Base-by-base conservation (phyloP, 2,113 vertebrate species). In the Egretta garzetta region DNA sequence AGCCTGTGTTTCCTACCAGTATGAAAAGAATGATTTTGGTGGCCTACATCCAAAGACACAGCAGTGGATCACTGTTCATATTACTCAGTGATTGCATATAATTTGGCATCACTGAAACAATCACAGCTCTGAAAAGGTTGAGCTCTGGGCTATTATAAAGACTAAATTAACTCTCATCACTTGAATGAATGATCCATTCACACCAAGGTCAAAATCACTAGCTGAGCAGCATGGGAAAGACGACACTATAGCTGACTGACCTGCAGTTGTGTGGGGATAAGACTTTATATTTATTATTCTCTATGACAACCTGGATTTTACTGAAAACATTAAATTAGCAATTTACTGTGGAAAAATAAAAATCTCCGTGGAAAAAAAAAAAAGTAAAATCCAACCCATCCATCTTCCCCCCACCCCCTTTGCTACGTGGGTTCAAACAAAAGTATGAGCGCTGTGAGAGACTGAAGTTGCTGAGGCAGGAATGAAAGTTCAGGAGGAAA, bases 91-190 rank as follows among this genome's bases (percentile, higher is more conserved):
- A 97, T 84, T 97, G 95, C 90, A 95, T 92, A 93, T 97, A 95
- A 96, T 95, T 97, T 97, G 96, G 92, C 94, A 83, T 77, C 82
- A 86, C 72, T 93, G 94, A 95, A 97, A 97, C 92, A 95, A 95
- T 75, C 0, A 5, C 50, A 80, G 92, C 79, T 95, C 75, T 83
- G 82, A 94, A 93, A 96, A 97, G 85, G 90, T 92, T 96, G 95
- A 97, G 90, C 88, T 94, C 90, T 90, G 27, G 81, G 79, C 75
- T 94, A 93, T 96, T 96, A 96, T 6, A 23, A 90, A 80, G 93
- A 81, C 88, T 94, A 95, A 97, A 96, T 97, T 97, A 97, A 95
- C 82, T 95, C 94, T 91, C 92, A 95, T 96, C 97, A 95, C 90
- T 95, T 56, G 82, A 95, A 86, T 64, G 97, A 97, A 94, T 92